Conservation (phyloP, 1,140 invertebrate species). For the Saccostrea cuccullata region DNA sequence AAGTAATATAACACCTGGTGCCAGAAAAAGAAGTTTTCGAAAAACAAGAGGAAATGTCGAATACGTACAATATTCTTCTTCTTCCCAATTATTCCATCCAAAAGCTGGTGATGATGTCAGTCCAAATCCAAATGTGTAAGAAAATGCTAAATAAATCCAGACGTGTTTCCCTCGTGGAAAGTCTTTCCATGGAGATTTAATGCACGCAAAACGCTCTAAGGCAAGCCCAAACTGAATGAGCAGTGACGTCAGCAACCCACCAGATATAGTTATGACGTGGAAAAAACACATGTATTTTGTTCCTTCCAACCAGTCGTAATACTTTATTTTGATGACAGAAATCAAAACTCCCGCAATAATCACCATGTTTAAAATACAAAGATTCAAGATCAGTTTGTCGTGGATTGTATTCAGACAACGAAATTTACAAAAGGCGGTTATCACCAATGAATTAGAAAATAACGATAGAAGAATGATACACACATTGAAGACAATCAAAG, state of each 20-base stretch:
- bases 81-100: neutral
- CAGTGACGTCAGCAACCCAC: neutral
- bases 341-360: neutral
- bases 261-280: neutral
- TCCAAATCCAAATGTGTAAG: neutral
- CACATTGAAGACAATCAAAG: neutral
- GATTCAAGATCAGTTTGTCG: conserved; percentile 5
- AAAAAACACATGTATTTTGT: conserved; percentile 14
- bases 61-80: conserved; percentile 1
- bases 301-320: conserved; percentile 2
- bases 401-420: neutral
- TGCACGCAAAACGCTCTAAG: neutral
- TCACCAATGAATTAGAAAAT: neutral
- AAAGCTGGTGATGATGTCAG: neutral
- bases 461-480: neutral
- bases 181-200: neutral
- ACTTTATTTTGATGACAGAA: neutral
- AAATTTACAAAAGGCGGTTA: neutral
- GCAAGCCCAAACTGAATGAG: neutral
- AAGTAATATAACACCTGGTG: neutral
- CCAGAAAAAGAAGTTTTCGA: neutral
- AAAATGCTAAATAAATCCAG: neutral
- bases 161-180: neutral
- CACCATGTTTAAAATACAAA: neutral
- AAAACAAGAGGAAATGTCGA: neutral